Evolutionary conservation across 1,140 invertebrate genomes (phyloP), one percentile per base, ranked within the genome.

Genomic region (Drosophila setifemur): DNA sequence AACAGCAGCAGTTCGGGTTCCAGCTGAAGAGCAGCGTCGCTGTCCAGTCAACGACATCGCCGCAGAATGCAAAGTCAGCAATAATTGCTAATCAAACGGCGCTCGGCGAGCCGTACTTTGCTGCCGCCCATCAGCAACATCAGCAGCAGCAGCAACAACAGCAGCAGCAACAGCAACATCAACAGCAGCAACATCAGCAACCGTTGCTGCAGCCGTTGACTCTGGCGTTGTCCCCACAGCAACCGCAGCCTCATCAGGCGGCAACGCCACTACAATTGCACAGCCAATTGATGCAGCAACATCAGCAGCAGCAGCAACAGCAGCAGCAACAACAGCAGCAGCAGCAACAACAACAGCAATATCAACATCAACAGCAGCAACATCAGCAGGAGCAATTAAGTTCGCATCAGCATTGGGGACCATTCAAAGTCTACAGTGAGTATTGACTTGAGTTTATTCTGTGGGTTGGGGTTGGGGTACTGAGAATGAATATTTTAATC

Each of bases 361-460:
- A 64, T 0, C 77, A 85, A 0, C 72, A 71, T 42, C 73, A 70
- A 4, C 68, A 85, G 2, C 86, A 89, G n/a, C 66, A 69, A 8
- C 79, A 83, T 19, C 73, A 83, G 50, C 73, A 73, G 47, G 68
- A 79, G 72, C 86, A 86, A 88, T 87, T 87, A 88, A 83, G 71
- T 70, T 73, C 71, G 72, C 88, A 90, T 71, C 88, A 89, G 73
- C 86, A 89, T 29, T 88, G 87, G 81, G 89, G 89, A 73, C 89
- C 90, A 54, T 90, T 93, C 88, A 93, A 94, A 92, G 92, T 93
- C 79, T 94, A 94, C 91, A 94, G 93, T 94, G 90, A 93, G 93
- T 93, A 83, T 75, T 78, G 78, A 61, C 52, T 68, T 40, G 28
- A 29, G n/a, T 48, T 47, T 28, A 7, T 26, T 25, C 7, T 11